Conservation (phyloP, 2,888 invertebrate species). For the Dione juno region DNA sequence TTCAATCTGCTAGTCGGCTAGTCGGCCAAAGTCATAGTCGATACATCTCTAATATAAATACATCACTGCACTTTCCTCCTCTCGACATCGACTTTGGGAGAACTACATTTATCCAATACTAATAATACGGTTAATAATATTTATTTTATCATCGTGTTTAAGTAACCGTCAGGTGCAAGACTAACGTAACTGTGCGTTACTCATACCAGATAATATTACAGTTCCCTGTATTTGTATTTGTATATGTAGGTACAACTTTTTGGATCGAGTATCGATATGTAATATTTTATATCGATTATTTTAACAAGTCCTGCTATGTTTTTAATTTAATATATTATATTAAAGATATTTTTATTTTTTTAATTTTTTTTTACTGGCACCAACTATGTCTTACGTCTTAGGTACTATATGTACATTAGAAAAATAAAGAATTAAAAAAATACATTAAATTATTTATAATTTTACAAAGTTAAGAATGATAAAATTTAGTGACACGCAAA, state of each 20-base stretch:
- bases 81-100: too few relatives aligned
- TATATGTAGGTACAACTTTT: too few relatives aligned
- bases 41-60: too few relatives aligned
- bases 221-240: neutral
- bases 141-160: neutral
- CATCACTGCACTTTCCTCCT: too few relatives aligned
- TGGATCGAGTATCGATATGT: neutral
- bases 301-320: neutral
- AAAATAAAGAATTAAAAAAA: neutral
- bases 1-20: too few relatives aligned
- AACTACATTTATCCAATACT: too few relatives aligned
- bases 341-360: too few relatives aligned
- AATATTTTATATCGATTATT: neutral
- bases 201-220: neutral
- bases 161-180: slow-evolving; percentile 7
- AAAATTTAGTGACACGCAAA: neutral
- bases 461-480: neutral
- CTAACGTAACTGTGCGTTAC: neutral
- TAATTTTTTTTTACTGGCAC: too few relatives aligned
- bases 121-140: too few relatives aligned
- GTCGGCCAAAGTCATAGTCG: too few relatives aligned
- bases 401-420: too few relatives aligned
- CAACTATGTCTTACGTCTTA: too few relatives aligned
- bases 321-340: neutral
- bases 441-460: neutral